Conservation (phyloP, 1,140 invertebrate genomes). For the Zaprionus davidi region DNA sequence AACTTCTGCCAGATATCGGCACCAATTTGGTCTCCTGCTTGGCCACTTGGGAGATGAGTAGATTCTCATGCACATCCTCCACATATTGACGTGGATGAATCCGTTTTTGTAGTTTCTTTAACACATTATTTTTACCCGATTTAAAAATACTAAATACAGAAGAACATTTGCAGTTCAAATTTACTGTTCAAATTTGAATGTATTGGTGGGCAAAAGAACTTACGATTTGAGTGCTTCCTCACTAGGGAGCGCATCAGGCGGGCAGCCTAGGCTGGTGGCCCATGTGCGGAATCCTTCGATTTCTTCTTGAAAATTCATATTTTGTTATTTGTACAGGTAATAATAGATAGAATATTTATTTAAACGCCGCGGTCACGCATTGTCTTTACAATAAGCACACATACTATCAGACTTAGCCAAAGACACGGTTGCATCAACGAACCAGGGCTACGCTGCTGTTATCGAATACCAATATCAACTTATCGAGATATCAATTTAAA, state of each 20-base stretch:
- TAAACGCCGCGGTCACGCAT: slow-evolving; percentile 22
- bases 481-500: slow-evolving; percentile 15
- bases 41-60: slow-evolving; percentile 62
- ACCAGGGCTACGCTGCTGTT: slow-evolving; percentile 7
- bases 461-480: slow-evolving; percentile 2
- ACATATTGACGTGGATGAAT: slow-evolving; percentile 65
- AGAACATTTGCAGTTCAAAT: background rate
- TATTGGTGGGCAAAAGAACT: slow-evolving; percentile 10
- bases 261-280: slow-evolving; percentile 72
- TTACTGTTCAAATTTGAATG: slow-evolving; percentile 9
- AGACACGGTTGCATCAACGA: slow-evolving; percentile 4
- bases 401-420: background rate
- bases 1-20: slow-evolving; percentile 53
- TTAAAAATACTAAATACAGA: slow-evolving; percentile 65
- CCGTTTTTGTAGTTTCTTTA: slow-evolving; percentile 60
- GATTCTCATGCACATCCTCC: slow-evolving; percentile 60
- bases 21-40: slow-evolving; percentile 60
- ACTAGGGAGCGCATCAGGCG: slow-evolving; percentile 54
- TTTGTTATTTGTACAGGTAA: background rate
- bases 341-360: slow-evolving; percentile 1
- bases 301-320: slow-evolving; percentile 64
- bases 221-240: slow-evolving; percentile 73
- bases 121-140: slow-evolving; percentile 62
- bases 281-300: slow-evolving; percentile 60
- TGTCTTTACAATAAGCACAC: background rate